A percentile compares a stretch with the other conserved stretches of the same genome.
Conservation (phyloP, 2,888 invertebrate species). For the Melieria crassipennis region DNA sequence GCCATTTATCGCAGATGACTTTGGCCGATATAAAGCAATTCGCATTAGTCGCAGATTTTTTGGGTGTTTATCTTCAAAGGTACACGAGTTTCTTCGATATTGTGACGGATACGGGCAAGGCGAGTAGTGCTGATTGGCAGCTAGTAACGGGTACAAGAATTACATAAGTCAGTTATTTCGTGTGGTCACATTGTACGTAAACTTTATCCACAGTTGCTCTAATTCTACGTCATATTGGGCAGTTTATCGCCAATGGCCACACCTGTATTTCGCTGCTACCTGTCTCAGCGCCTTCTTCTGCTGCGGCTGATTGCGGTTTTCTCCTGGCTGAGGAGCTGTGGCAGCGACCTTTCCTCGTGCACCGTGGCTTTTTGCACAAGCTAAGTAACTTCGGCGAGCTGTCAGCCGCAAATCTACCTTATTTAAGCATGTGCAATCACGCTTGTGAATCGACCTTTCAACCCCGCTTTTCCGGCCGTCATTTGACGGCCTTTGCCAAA, state of each 20-base stretch:
- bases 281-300: not conserved
- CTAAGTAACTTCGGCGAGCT: slow-evolving; percentile 64
- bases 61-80: slow-evolving; percentile 73
- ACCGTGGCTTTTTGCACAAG: slow-evolving; percentile 50
- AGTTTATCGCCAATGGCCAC: slow-evolving; percentile 81
- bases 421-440: slow-evolving; percentile 92
- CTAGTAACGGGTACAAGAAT: slow-evolving; percentile 47
- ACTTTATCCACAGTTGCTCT: slow-evolving; percentile 69
- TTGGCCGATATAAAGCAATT: slow-evolving; percentile 76
- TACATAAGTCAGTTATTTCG: no score
- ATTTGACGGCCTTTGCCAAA: slow-evolving; percentile 76
- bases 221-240: slow-evolving; percentile 80
- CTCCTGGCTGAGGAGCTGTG: slow-evolving; percentile 50
- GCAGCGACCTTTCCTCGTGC: slow-evolving; percentile 49
- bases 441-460: slow-evolving; percentile 87
- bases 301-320: slow-evolving; percentile 36
- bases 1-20: slow-evolving; percentile 77
- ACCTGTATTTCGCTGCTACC: slow-evolving; percentile 67
- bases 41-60: slow-evolving; percentile 74
- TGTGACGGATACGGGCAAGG: slow-evolving; percentile 56
- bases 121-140: slow-evolving; percentile 51
- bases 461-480: slow-evolving; percentile 77
- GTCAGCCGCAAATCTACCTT: slow-evolving; percentile 86
- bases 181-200: not conserved
- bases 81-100: slow-evolving; percentile 74